Evolutionary conservation across 2,888 invertebrate species (phyloP), one percentile per base, ranked within the genome.

Genomic region (Deilephila porcellus): DNA sequence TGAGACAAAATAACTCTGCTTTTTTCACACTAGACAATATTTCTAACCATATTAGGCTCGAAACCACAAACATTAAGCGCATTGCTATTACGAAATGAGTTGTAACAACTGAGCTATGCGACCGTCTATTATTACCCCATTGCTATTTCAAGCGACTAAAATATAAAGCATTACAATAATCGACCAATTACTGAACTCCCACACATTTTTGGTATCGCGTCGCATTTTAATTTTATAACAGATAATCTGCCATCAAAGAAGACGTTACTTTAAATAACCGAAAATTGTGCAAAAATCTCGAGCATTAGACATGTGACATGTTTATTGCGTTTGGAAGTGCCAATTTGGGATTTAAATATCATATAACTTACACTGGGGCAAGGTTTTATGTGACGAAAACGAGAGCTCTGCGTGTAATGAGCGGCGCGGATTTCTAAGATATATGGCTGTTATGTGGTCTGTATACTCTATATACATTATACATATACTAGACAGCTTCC

Each of bases 291-390:
- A 56, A 71, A 29, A 71, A 7, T 32, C 19, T 29, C 56, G 37
- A 59, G 63, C 37, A 59, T 45, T 29, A 64, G 72, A 72, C 63
- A 32, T 63, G 11, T 73, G 76, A 77, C 74, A 76, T 76, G 80
- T 85, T 87, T 86, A 88, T 85, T 85, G 81, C 81, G 78, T 80
- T 83, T 78, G 79, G 84, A 85, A 87, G 85, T 86, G 85, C 83
- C 89, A 89, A 89, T 88, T 90, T 89, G 85, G 83, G 75, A 76
- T 80, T 79, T 78, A 76, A 80, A 81, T 82, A 81, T 86, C 84
- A 81, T 77, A 78, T 88, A 67, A 67, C 67, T 67, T 83, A 82
- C 86, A 81, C 78, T 80, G 80, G 83, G 81, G 78, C 78, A 74
- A 75, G 78, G 78, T 80, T 76, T 84, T 86, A 79, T 76, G 74